Evolutionary conservation across 2,797 vertebrate species (phyloP), one percentile per base, ranked within the genome.

Genomic region (Cynopterus sphinx): DNA sequence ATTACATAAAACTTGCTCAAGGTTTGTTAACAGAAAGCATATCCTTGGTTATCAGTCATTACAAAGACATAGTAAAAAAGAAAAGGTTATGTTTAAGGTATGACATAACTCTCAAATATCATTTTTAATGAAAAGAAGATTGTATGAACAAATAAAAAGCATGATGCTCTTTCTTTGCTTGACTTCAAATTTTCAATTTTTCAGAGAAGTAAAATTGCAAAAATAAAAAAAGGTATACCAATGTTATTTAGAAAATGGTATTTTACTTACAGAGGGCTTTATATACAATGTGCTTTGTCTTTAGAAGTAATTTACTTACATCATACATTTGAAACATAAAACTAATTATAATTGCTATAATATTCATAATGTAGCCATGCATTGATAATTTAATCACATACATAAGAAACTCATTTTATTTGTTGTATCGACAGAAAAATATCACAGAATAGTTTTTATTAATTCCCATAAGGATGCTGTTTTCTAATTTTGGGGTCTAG

Each of bases 301-400:
- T 86, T 74, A 7, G 12, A 95, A 79, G 81, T 10, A 51, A 68
- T 74, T 87, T 61, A 36, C 16, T 82, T 57, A n/a, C 17, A 73
- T 28, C 5, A 51, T 84, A 41, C 61, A 6, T 31, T 74, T 94
- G 31, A 77, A 75, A 75, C 24, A 81, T 46, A 83, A 75, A 81
- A 68, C 63, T 70, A 78, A 61, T 78, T 78, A 49, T 67, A 85
- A 89, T 73, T 78, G 3, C 10, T 28, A 65, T 2, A 43, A 16
- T 15, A 36, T 91, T 81, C 81, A 65, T 87, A 93, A 74, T 77
- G 55, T 5, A 67, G 12, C 3, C 22, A 70, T 33, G 0, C 2
- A 81, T 22, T 74, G 16, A 65, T 91, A 39, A 49, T 73, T 95
- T 77, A 70, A 74, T 49, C 31, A 79, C 17, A 65, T 70, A 87